Percentiles rank a stretch among this genome's conserved stretches.
Conservation (phyloP, 2,113 vertebrate genomes). For the Gambusia affinis region DNA sequence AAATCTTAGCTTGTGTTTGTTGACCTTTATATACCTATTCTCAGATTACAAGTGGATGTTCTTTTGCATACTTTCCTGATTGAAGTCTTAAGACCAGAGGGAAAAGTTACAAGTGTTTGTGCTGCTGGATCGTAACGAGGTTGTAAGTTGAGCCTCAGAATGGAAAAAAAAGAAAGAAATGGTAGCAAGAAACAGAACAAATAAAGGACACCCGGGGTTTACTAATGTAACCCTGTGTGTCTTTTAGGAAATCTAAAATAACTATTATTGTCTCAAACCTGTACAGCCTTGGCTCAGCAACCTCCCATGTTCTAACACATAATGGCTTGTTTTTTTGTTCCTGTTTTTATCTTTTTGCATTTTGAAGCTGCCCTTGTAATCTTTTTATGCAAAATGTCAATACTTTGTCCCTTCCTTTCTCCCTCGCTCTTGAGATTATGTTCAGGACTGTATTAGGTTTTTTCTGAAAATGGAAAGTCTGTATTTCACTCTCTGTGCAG, state of each 20-base stretch:
- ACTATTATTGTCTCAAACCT: background rate
- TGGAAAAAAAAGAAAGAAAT: no score
- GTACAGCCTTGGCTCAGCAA: background rate
- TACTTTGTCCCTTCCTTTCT: background rate
- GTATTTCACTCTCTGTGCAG: background rate
- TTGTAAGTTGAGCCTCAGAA: background rate
- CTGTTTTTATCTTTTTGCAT: background rate
- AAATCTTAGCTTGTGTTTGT: conserved; percentile 5
- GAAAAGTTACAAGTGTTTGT: background rate
- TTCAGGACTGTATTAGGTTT: background rate
- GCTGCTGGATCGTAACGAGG: background rate
- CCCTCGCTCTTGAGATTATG: background rate
- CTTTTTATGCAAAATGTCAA: background rate
- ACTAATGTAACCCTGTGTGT: no score
- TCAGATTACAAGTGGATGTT: background rate
- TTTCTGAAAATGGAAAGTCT: background rate
- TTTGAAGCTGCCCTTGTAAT: background rate
- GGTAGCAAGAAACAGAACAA: no score
- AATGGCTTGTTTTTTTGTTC: background rate
- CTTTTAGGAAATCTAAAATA: background rate
- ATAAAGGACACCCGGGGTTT: no score
- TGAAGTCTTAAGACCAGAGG: background rate
- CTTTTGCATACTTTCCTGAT: background rate
- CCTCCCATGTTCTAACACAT: no score
- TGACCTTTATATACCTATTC: conserved; percentile 12